phyloP scores from a whole-genome alignment of 2,888 invertebrate genomes.

The Laothoe populi region DNA sequence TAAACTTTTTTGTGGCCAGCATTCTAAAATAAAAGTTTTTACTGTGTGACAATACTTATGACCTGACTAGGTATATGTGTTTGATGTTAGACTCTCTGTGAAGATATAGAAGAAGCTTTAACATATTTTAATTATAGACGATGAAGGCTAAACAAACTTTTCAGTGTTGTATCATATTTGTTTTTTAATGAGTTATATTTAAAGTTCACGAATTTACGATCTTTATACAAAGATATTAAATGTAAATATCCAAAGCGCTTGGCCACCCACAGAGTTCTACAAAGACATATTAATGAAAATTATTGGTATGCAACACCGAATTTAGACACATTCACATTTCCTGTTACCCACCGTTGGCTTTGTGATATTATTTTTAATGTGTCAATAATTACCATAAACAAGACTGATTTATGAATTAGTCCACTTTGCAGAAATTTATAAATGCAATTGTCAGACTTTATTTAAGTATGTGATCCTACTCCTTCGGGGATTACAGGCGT shows the following conservation, averaged over 20 bases:
- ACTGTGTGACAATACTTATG: no score
- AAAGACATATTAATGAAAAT: background rate
- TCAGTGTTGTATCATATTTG: no score
- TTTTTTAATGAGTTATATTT: background rate
- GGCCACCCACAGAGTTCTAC: background rate
- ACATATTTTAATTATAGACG: no score
- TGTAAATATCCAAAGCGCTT: background rate
- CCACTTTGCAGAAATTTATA: background rate
- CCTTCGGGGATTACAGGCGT: no score
- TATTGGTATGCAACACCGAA: background rate
- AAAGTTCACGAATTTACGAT: background rate
- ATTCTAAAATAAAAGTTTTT: no score
- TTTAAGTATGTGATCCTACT: no score
- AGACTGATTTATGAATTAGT: background rate
- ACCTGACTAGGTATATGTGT: no score
- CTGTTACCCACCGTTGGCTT: background rate
- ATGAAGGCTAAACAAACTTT: no score
- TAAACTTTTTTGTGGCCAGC: no score
- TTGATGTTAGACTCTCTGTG: no score
- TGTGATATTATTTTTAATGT: conserved; percentile 10
- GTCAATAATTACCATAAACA: background rate
- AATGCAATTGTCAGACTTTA: no score
- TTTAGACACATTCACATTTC: background rate
- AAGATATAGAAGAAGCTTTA: no score
- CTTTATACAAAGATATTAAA: background rate